Evolutionary conservation across 1,140 invertebrate genomes (phyloP), one percentile per base, ranked within the genome.

Genomic region (Sitobion miscanthi): DNA sequence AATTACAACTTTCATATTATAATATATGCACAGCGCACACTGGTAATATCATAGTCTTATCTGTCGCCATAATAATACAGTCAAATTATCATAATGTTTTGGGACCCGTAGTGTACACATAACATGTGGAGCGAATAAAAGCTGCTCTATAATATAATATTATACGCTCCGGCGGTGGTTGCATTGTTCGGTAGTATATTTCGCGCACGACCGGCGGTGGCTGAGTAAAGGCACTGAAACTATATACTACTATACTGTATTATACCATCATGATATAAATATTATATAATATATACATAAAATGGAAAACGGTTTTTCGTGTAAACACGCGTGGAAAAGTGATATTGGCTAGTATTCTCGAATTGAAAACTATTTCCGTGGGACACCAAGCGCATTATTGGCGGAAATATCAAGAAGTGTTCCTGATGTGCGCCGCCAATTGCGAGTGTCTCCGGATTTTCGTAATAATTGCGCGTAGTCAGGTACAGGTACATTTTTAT

Each of bases 151-250:
- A 77, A n/a, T 77, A 77, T 77, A 62, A 62, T 77, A 86, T 86
- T 86, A 47, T 86, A 25, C 85, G 25, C 85, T 42, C 23, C 25
- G 38, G 4, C 4, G 25, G 85, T 85, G 83, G 83, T 85, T 85
- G 83, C 38, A 85, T 85, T 85, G 83, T 83, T 83, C 82, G 82
- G 38, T 85, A 21, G 23, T 85, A 85, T 86, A 86, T 86, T 86
- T 86, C 45, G 14, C 45, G 85, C 23, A 86, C 23, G 83, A 25
- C 42, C 83, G 38, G 4, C 30, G n/a, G 62, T 20, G 52, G 52
- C n/a, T 5, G 4, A 77, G 62, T 77, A 77, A 77, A 17, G 30
- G n/a, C 30, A 77, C 62, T n/a, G 4, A 14, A 77, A 5, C 62
- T 6, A 77, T n/a, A 77, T 23, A 21, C 3, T 54, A 54, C 14